Conservation (phyloP, 2,797 vertebrate genomes). For the Galaxias olidus region DNA sequence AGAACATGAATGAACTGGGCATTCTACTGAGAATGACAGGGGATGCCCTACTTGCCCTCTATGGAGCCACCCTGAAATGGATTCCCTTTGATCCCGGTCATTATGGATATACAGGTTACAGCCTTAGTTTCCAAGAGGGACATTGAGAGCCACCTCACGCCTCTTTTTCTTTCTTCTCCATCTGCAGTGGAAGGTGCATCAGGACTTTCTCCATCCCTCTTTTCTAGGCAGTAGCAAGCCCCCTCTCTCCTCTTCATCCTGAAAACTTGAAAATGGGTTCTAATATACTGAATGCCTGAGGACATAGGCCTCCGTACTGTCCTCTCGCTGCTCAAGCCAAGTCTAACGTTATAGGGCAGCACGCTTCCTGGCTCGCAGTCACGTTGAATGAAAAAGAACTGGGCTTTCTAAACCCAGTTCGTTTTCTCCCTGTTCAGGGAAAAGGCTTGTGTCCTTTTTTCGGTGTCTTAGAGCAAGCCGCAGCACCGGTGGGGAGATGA, state of each 20-base stretch:
- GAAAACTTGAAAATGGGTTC: slow-evolving; percentile 43
- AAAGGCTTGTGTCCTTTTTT: slow-evolving; percentile 43
- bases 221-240: slow-evolving; percentile 30
- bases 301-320: slow-evolving; percentile 11
- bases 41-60: neutral
- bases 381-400: neutral
- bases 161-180: slow-evolving; percentile 23
- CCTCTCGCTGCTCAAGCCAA: neutral
- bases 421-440: slow-evolving; percentile 42
- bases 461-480: slow-evolving; percentile 28
- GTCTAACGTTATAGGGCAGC: neutral
- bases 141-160: slow-evolving; percentile 13
- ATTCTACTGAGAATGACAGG: too few species aligned
- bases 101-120: slow-evolving; percentile 17
- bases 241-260: slow-evolving; percentile 43
- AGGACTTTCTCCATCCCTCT: slow-evolving; percentile 25
- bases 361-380: too few species aligned
- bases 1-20: too few species aligned
- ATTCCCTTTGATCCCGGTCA: slow-evolving; percentile 58
- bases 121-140: slow-evolving; percentile 18
- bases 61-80: slow-evolving; percentile 33
- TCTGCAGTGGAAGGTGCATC: slow-evolving; percentile 3
- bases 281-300: slow-evolving; percentile 60
- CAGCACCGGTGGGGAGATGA: slow-evolving; percentile 52
- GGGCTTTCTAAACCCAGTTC: slow-evolving; percentile 41